Conservation (phyloP, 2,888 invertebrate species). For the Calameuta idolon region DNA sequence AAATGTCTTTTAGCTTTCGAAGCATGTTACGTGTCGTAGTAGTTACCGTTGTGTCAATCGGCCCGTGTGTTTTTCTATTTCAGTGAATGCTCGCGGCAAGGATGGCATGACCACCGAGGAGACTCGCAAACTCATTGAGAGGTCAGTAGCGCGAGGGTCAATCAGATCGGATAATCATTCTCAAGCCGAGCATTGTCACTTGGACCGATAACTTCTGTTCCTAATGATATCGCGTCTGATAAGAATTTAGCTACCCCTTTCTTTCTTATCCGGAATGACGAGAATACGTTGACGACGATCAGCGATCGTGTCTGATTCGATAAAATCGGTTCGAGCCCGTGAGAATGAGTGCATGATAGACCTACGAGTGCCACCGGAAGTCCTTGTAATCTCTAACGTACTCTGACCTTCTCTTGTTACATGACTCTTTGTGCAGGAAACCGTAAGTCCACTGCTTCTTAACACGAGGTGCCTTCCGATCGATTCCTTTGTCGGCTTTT, state of each 20-base stretch:
- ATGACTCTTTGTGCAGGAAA: constrained; percentile 74
- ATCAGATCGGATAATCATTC: not conserved
- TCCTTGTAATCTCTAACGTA: constrained; percentile 33
- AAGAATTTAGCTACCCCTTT: too few species aligned
- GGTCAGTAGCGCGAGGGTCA: constrained; percentile 76
- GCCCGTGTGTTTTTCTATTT: constrained; percentile 73
- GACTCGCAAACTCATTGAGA: constrained; percentile 97
- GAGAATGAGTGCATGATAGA: constrained; percentile 65
- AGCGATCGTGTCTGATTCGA: not conserved
- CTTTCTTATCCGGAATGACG: too few species aligned
- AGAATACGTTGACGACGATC: too few species aligned
- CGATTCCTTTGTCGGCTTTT: not conserved
- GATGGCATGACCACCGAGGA: constrained; percentile 95
- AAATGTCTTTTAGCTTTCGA: constrained; percentile 11
- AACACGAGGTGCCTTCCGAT: constrained; percentile 5
- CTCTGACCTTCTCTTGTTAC: constrained; percentile 54
- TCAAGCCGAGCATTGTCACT: too few species aligned
- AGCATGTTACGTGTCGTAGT: constrained; percentile 59
- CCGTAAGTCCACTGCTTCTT: constrained; percentile 74
- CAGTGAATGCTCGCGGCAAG: constrained; percentile 79
- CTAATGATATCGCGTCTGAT: too few species aligned
- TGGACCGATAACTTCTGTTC: too few species aligned
- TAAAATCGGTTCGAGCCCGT: not conserved
- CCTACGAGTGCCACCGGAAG: constrained; percentile 66
- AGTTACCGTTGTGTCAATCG: constrained; percentile 69